These are phyloP conservation scores for Bellardia bayeri DNA, from an alignment of 2,888 invertebrate species.

Conservation along the genomic window DNA sequence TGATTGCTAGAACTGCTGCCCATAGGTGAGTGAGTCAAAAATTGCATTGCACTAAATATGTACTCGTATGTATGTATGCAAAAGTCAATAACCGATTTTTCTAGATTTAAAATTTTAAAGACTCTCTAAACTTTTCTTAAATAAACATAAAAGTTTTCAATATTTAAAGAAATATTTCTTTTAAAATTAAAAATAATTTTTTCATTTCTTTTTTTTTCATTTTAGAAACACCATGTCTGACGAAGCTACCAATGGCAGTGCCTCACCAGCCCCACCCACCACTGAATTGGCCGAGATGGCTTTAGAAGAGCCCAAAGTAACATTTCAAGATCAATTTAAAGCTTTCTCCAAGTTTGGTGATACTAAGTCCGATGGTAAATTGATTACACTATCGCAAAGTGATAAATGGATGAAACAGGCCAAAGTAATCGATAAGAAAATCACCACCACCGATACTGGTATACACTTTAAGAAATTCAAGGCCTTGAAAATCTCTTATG, in stretches of 20 bases:
- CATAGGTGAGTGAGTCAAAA: slow-evolving; percentile 77
- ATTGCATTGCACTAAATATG: too few relatives aligned
- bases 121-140: too few relatives aligned
- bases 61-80: too few relatives aligned
- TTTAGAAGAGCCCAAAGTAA: slow-evolving; percentile 81
- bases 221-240: slow-evolving; percentile 79
- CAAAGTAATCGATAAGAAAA: slow-evolving; percentile 92
- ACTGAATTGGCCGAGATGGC: slow-evolving; percentile 83
- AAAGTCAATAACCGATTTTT: too few relatives aligned
- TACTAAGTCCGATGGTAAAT: slow-evolving; percentile 92
- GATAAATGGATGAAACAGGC: slow-evolving; percentile 98
- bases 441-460: slow-evolving; percentile 95
- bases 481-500: slow-evolving; percentile 89
- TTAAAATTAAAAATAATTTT: too few relatives aligned
- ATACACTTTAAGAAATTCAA: slow-evolving; percentile 95
- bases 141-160: too few relatives aligned
- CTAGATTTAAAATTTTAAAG: too few relatives aligned
- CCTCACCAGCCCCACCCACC: slow-evolving; percentile 78
- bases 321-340: slow-evolving; percentile 89
- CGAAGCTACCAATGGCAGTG: slow-evolving; percentile 77
- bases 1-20: slow-evolving; percentile 77
- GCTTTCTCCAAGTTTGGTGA: slow-evolving; percentile 95
- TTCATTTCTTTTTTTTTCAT: slow-evolving; percentile 20
- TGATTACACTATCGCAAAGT: slow-evolving; percentile 94
- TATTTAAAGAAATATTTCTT: too few relatives aligned